Base-by-base conservation (phyloP, 53 echinoderm and acorn worm genomes). In the Echinometra lucunter region DNA sequence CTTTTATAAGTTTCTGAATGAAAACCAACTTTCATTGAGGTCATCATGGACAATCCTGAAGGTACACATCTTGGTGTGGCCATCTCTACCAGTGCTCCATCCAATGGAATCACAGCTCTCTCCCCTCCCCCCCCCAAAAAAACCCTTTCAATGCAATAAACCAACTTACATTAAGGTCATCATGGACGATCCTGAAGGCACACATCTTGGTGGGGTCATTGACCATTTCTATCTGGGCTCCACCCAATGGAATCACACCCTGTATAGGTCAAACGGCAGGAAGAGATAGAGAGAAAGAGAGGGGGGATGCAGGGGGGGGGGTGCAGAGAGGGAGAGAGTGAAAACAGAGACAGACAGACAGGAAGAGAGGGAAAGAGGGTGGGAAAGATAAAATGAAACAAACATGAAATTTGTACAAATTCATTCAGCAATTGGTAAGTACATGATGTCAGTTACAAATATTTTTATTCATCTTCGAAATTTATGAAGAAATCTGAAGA, bases 161-260 rank as follows among this genome's bases (percentile, higher is more conserved):
- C 53, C 53, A 23, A 98, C 99, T 96, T 96, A 99, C 99, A 92
- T 96, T 97, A 70, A 99, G 91, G 87, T 99, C 99, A 70, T 99
- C 99, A 70, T 98, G 97, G 58, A 97, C 96, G 21, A 99, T 96
- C 35, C 94, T 92, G 60, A 99, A 97, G 56, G 97, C 96, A 95
- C 97, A 99, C 95, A 91, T 95, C 95, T 95, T 99, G 81, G 96
- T 93, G 25, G 99, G 96, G 72, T 99, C 99, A 92, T 97, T 96
- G 47, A 93, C 90, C 30, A 96, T 92, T 35, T 95, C 96, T 19
- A 98, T 94, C 88, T 97, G 69, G 27, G 97, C 95, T 42, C 98
- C 98, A 49, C 99, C 99, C 92, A 99, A 89, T 18, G 99, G 99
- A 38, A 99, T 96, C 88, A 98, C 96, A 95, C 99, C 99, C 99